Evolutionary conservation across 2,113 vertebrate species (phyloP), one percentile per base, ranked within the genome.

Genomic region (Syngnathus floridae): DNA sequence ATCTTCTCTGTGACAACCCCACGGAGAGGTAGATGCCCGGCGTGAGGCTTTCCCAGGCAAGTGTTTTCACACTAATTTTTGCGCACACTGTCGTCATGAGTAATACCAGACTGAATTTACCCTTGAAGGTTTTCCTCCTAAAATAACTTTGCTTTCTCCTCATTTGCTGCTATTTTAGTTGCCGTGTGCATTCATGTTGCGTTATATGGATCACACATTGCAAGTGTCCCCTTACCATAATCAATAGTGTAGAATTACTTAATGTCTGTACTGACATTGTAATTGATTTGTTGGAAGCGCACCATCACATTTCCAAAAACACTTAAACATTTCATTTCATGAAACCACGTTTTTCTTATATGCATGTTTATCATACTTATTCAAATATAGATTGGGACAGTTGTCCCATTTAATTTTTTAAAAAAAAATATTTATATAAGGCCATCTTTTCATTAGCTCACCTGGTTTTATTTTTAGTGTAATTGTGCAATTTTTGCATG

Each of bases 161-260:
- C 64, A 41, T 13, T 37, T 21, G 31, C 43, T n/a, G 9, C 7
- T 48, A 3, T n/a, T 21, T 38, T 37, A 9, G n/a, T 12, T 36
- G 21, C n/a, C 6, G 21, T 64, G 13, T 19, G 13, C 35, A 57
- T 38, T 54, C 13, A 36, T 41, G 66, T 10, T 1, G 31, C 40
- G 9, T 46, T 46, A 35, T 49, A n/a, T 19, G 76, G 70, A 69
- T 56, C 14, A 38, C 57, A 31, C n/a, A n/a, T 51, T 45, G 19
- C 52, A 64, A 76, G 79, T 74, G 80, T 81, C 80, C 59, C 66
- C 65, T 80, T 76, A 71, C 71, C 41, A 13, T 73, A 78, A 84
- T 79, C 79, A 69, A 78, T 77, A 67, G 75, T 73, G 48, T 79
- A 58, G 63, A 66, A 73, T 82, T 76, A 77, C 75, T 77, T 54